Base-by-base conservation (phyloP, 2,113 vertebrate species). In the Tetrax tetrax region DNA sequence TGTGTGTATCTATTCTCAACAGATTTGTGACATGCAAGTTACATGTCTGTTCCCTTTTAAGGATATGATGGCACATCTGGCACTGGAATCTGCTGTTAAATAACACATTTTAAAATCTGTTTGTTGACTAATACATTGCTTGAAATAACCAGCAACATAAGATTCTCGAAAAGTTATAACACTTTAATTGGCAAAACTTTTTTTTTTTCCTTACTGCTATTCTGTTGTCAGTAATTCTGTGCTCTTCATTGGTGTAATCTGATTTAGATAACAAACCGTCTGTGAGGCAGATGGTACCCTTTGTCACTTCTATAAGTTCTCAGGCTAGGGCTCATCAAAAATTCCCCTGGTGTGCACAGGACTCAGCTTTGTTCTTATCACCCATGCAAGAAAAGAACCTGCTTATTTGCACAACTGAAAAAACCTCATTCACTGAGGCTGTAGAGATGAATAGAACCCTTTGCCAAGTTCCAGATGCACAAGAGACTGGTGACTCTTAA, bases 271-370 rank as follows among this genome's bases (percentile, higher is more conserved):
- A 88, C 78, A 88, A 89, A 87, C 77, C 2, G 7, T 60, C 57
- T 69, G 79, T 91, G 71, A 89, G 94, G 64, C 96, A 95, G 87
- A 94, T 91, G 83, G 91, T 83, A 83, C 41, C 50, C 79, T 95
- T 92, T 94, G 74, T 84, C 41, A 68, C 85, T 92, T 93, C 72
- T 77, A 74, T 29, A 61, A 50, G 63, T 68, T 80, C 61, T 86
- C 87, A 87, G 35, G 38, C 71, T 77, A 76, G 28, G 70, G 77
- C 50, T 95, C 94, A 94, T 87, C 4, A 14, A 90, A 96, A 91
- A 94, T 89, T 95, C 80, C 53, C 83, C 76, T 87, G 45, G 50
- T 89, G 77, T 27, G 80, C 53, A 28, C 35, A 64, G 77, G 93
- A 95, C 91, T 95, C 92, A 89, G 53, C 81, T 90, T 96, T 80